These are phyloP conservation scores for Bombyx mori DNA, from an alignment of 1,140 invertebrate genomes.

Conservation along the genomic window DNA sequence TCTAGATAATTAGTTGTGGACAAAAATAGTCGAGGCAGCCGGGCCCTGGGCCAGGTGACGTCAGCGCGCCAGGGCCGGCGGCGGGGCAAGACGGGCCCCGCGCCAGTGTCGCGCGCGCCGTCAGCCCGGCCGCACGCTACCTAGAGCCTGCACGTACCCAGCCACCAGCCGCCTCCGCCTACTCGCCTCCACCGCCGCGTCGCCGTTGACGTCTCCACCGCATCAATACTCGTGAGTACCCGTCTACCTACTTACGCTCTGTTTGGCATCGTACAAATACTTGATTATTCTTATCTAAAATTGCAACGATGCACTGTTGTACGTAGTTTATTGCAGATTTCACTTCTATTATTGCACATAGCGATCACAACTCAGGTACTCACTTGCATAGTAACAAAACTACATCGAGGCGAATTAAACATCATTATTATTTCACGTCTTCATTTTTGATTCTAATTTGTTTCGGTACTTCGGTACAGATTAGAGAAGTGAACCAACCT, in stretches of 20 bases:
- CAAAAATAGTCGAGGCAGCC: slow-evolving; percentile 63
- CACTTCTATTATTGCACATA: slow-evolving; percentile 26
- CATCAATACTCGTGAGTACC: slow-evolving; percentile 28
- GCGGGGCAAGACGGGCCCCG: slow-evolving; percentile 69
- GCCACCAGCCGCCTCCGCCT: slow-evolving; percentile 29
- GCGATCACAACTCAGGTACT: neutral
- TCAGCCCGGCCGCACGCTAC: slow-evolving; percentile 56
- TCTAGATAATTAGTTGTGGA: slow-evolving; percentile 63
- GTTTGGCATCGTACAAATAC: too few species aligned
- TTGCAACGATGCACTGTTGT: slow-evolving; percentile 31
- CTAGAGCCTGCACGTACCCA: slow-evolving; percentile 22
- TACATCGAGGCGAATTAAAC: neutral
- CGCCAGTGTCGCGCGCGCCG: slow-evolving; percentile 67
- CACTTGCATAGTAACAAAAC: neutral
- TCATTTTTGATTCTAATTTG: neutral
- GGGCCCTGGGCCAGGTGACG: slow-evolving; percentile 69
- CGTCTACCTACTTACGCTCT: neutral
- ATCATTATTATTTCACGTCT: neutral
- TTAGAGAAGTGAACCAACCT: slow-evolving; percentile 59
- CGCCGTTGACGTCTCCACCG: slow-evolving; percentile 24
- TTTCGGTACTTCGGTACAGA: slow-evolving; percentile 6
- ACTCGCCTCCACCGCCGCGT: slow-evolving; percentile 20
- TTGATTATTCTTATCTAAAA: too few species aligned
- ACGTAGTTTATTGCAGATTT: slow-evolving; percentile 47
- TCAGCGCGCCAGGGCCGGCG: slow-evolving; percentile 59